A percentile compares a stretch with the other conserved stretches of the same genome.
Conservation (phyloP, 2,888 invertebrate species). For the Trichogramma evanescens region DNA sequence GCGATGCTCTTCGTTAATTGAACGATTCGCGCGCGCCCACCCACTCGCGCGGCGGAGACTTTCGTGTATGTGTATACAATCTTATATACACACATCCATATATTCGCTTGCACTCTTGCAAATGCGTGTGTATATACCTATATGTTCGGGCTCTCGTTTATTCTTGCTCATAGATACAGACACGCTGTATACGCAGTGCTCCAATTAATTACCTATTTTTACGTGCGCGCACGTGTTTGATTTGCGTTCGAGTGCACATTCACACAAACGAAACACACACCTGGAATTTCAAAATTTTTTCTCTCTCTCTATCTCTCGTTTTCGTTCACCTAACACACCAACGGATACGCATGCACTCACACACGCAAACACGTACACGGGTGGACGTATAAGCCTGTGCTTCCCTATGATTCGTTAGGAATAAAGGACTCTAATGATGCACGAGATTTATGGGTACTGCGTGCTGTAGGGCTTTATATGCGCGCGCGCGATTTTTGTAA, state of each 20-base stretch:
- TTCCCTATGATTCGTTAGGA: conserved; percentile 18
- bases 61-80: not conserved
- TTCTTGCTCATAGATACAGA: too few relatives aligned
- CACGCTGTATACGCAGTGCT: too few relatives aligned
- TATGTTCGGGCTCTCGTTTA: too few relatives aligned
- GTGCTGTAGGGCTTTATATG: not conserved
- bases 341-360: not conserved
- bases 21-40: conserved; percentile 35
- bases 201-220: too few relatives aligned
- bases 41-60: conserved; percentile 20
- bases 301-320: not conserved
- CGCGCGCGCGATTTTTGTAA: conserved; percentile 11
- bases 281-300: too few relatives aligned
- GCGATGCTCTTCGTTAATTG: conserved; percentile 42
- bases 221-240: too few relatives aligned
- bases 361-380: not conserved
- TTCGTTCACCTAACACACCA: not conserved
- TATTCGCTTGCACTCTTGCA: too few relatives aligned
- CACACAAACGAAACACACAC: too few relatives aligned
- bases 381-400: not conserved
- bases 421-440: conserved; percentile 20
- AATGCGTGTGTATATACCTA: too few relatives aligned
- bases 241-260: too few relatives aligned
- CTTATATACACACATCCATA: too few relatives aligned
- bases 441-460: conserved; percentile 14